phyloP scores from a whole-genome alignment of 2,888 invertebrate genomes.

The Caenorhabditis virilis region DNA sequence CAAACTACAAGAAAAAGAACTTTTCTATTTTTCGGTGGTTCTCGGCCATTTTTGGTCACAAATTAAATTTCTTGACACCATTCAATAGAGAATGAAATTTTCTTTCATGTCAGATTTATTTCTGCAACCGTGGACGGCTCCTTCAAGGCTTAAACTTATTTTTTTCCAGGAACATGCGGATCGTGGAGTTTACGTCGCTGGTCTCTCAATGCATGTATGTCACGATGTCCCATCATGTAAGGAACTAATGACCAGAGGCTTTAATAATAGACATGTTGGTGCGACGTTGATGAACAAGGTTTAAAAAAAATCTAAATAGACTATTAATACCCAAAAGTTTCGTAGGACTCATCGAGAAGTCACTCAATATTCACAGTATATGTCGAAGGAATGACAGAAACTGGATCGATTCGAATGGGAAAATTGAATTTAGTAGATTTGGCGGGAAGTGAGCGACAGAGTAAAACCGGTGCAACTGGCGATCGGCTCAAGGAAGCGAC shows the following conservation, averaged over 20 bases:
- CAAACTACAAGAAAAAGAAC: no score
- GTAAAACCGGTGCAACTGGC: slow-evolving; percentile 80
- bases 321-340: no score
- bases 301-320: no score
- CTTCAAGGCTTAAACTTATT: no score
- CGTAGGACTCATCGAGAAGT: slow-evolving; percentile 77
- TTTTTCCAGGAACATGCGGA: slow-evolving; percentile 49
- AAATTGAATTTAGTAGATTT: slow-evolving; percentile 86
- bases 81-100: no score
- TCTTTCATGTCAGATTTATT: no score
- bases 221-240: slow-evolving; percentile 80
- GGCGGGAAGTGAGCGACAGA: slow-evolving; percentile 85
- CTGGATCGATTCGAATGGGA: slow-evolving; percentile 75
- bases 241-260: slow-evolving; percentile 78
- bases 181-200: slow-evolving; percentile 66
- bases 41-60: no score
- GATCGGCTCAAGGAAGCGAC: slow-evolving; percentile 81
- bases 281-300: slow-evolving; percentile 87
- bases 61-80: no score
- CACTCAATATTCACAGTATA: slow-evolving; percentile 87
- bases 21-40: no score
- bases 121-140: no score
- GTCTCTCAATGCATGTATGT: slow-evolving; percentile 79
- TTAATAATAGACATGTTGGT: slow-evolving; percentile 81
- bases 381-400: slow-evolving; percentile 78